Evolutionary conservation across 2,888 invertebrate genomes (phyloP).

Genomic region (Orthosia incerta): DNA sequence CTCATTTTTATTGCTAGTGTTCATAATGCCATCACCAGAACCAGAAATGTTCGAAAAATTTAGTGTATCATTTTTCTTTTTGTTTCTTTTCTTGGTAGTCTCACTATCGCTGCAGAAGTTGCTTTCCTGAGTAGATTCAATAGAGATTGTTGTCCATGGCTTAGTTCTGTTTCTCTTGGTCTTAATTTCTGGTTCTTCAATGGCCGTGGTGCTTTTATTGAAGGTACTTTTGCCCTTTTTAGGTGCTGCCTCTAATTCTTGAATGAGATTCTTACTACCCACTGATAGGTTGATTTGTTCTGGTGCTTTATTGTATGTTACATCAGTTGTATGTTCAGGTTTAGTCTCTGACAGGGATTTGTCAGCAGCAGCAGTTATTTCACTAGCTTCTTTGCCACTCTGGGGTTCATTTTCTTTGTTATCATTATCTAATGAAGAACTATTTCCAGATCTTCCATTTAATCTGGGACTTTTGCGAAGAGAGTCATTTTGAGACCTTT

Average conservation of each 20-base stretch:
- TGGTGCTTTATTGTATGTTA: conserved; percentile 19
- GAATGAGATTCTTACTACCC: conserved; percentile 72
- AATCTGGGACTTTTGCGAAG: conserved; percentile 72
- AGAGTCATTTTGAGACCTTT: conserved; percentile 52
- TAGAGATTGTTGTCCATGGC: conserved; percentile 77
- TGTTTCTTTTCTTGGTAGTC: conserved; percentile 70
- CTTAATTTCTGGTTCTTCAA: conserved; percentile 67
- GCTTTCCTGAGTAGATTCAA: conserved; percentile 61
- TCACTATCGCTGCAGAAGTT: conserved; percentile 80
- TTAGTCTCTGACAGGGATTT: conserved; percentile 24
- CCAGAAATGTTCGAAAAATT: conserved; percentile 45
- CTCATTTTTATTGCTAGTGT: conserved; percentile 33
- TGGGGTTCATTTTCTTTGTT: conserved; percentile 50
- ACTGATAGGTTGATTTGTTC: conserved; percentile 66
- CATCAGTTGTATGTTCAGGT: conserved; percentile 17
- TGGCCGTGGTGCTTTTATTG: conserved; percentile 78
- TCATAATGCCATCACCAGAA: conserved; percentile 58
- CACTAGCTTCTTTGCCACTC: conserved; percentile 30
- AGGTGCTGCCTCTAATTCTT: conserved; percentile 68
- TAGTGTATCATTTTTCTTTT: conserved; percentile 53
- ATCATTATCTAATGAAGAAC: conserved; percentile 55
- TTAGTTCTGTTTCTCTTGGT: conserved; percentile 80
- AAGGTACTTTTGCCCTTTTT: conserved; percentile 64
- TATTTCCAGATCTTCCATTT: conserved; percentile 68
- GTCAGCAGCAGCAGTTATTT: conserved; percentile 11